phyloP scores from a whole-genome alignment of 2,888 invertebrate species.

The Callyntrura sp. region DNA sequence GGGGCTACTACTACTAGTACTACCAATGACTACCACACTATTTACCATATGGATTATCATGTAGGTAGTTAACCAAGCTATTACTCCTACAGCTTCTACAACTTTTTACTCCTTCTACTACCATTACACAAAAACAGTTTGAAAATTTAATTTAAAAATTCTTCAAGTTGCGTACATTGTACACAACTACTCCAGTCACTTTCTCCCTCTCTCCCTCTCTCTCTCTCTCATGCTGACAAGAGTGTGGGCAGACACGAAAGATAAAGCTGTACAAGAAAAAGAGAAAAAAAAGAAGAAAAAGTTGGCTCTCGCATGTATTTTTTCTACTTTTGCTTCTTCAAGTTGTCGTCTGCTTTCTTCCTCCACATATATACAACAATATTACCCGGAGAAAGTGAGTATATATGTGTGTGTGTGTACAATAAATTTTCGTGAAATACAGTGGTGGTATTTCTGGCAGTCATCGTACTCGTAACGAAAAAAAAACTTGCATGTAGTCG shows the following conservation, averaged over 20 bases:
- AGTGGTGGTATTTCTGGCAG: not conserved
- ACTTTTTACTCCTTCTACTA: slow-evolving; percentile 2
- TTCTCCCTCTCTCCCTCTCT: not conserved
- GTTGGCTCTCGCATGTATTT: slow-evolving; percentile 26
- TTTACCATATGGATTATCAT: slow-evolving; percentile 52
- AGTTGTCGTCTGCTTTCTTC: not conserved
- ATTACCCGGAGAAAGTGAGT: not conserved
- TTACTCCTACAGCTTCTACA: not conserved
- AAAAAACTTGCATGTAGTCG: not conserved
- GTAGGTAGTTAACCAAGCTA: slow-evolving; percentile 49
- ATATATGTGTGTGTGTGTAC: not conserved
- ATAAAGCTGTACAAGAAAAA: slow-evolving; percentile 46
- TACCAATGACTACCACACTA: not conserved
- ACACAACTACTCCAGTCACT: slow-evolving; percentile 9
- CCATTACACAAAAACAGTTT: slow-evolving; percentile 42
- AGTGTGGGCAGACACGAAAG: slow-evolving; percentile 53
- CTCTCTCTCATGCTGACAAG: slow-evolving; percentile 25
- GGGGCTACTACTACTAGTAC: no score
- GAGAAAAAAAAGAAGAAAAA: slow-evolving; percentile 3
- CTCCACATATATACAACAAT: not conserved
- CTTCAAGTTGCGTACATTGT: slow-evolving; percentile 52
- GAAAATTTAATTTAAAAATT: slow-evolving; percentile 71
- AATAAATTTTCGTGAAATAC: slow-evolving; percentile 13
- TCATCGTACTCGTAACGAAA: not conserved
- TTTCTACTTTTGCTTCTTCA: not conserved